These are phyloP conservation scores for Orgyia antiqua DNA, from an alignment of 2,888 invertebrate genomes.

Conservation along the genomic window DNA sequence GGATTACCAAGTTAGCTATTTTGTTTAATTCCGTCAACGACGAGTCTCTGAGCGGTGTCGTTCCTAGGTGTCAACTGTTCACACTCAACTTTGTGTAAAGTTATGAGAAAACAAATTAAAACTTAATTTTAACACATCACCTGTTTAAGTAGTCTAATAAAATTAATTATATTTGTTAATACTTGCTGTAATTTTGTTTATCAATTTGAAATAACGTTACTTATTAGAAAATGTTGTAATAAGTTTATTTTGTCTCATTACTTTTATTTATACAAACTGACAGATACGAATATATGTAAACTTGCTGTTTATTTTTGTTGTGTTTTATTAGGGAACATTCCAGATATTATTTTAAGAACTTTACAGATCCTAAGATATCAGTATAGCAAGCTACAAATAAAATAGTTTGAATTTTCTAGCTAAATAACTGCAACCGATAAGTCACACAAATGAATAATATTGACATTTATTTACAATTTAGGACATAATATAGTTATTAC, in stretches of 20 bases:
- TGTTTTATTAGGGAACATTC: no score
- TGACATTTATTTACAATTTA: no score
- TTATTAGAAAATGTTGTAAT: background rate
- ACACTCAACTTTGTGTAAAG: slow-evolving; percentile 13
- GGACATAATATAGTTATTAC: no score
- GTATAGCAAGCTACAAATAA: no score
- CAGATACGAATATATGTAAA: no score
- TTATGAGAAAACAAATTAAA: slow-evolving; percentile 25
- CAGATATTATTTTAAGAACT: no score
- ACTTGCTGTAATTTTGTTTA: slow-evolving; percentile 7
- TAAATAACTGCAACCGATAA: no score
- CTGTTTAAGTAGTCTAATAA: slow-evolving; percentile 6
- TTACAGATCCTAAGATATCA: no score
- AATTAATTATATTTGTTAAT: slow-evolving; percentile 12
- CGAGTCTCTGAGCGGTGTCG: slow-evolving; percentile 2
- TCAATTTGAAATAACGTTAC: background rate
- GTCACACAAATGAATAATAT: no score
- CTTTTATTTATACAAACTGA: background rate
- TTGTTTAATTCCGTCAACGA: slow-evolving; percentile 32
- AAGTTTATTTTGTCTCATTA: no score
- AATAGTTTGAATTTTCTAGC: no score
- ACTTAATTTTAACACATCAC: slow-evolving; percentile 19
- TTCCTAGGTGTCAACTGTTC: slow-evolving; percentile 19
- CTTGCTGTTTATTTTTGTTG: no score
- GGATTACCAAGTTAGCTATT: slow-evolving; percentile 60